These are phyloP conservation scores for Pyrochroa serraticornis DNA, from an alignment of 2,888 invertebrate genomes.

Conservation along the genomic window DNA sequence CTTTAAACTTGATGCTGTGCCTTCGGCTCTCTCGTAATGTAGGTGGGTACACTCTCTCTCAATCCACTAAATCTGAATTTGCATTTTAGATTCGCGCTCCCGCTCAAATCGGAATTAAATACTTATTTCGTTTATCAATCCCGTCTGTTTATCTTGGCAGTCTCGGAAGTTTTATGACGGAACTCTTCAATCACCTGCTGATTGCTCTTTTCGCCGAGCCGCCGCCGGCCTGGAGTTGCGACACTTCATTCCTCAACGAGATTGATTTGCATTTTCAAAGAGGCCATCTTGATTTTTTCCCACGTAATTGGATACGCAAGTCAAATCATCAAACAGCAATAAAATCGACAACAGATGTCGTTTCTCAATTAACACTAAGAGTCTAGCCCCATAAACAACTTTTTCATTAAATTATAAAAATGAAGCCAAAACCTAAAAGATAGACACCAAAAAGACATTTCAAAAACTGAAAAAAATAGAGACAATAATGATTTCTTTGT, in stretches of 20 bases:
- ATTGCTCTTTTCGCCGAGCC: constrained; percentile 29
- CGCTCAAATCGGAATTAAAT: constrained; percentile 55
- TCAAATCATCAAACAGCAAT: too few relatives aligned
- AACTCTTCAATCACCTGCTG: constrained; percentile 51
- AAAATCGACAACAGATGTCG: too few relatives aligned
- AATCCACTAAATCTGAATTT: constrained; percentile 52
- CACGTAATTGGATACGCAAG: too few relatives aligned
- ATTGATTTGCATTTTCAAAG: background rate
- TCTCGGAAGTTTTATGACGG: constrained; percentile 46
- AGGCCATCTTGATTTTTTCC: too few relatives aligned
- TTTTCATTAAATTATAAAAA: too few relatives aligned
- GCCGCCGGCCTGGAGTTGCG: background rate
- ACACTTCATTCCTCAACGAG: constrained; percentile 14
- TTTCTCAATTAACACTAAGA: too few relatives aligned
- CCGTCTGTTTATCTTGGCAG: constrained; percentile 49
- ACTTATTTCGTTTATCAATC: constrained; percentile 56
- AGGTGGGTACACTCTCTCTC: constrained; percentile 43
- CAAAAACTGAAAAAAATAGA: too few relatives aligned
- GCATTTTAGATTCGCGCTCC: constrained; percentile 57
- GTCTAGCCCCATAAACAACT: too few relatives aligned
- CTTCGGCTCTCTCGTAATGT: constrained; percentile 47
- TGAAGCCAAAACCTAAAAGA: too few relatives aligned
- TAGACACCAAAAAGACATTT: too few relatives aligned
- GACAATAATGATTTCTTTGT: too few relatives aligned
- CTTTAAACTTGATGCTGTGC: constrained; percentile 55